These are phyloP conservation scores for Oryzias curvinotus DNA, from an alignment of 2,113 vertebrate genomes.

Conservation along the genomic window DNA sequence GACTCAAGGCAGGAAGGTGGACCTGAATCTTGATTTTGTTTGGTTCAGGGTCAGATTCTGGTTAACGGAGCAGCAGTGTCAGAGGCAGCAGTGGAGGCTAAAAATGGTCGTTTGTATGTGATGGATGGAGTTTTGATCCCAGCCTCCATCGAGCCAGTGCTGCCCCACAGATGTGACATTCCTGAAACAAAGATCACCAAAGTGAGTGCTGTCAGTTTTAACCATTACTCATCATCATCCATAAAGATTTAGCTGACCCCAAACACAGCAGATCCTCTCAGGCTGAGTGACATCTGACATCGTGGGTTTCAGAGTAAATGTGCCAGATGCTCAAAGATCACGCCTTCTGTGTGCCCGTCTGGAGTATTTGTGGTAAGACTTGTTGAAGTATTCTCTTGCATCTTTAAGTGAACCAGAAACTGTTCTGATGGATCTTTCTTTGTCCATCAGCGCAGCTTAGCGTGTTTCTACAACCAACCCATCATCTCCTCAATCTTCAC, in stretches of 20 bases:
- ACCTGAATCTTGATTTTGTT: background rate
- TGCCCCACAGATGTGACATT: constrained; percentile 87
- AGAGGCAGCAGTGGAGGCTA: constrained; percentile 84
- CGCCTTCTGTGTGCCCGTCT: constrained; percentile 64
- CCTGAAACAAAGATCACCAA: constrained; percentile 55
- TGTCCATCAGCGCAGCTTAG: constrained; percentile 61
- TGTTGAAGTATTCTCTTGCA: background rate
- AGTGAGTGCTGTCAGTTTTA: constrained; percentile 66
- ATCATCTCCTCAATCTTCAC: background rate
- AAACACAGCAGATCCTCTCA: background rate
- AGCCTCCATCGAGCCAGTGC: constrained; percentile 85
- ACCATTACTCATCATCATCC: no score
- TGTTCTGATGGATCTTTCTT: background rate
- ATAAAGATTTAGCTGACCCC: no score
- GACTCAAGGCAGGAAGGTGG: no score
- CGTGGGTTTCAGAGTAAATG: constrained; percentile 73
- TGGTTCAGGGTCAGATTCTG: constrained; percentile 83
- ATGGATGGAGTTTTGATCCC: constrained; percentile 85
- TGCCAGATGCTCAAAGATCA: constrained; percentile 58
- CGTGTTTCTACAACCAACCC: constrained; percentile 62
- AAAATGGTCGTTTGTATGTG: constrained; percentile 87
- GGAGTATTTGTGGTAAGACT: constrained; percentile 73
- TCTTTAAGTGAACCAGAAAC: background rate
- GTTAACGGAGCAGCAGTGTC: constrained; percentile 76
- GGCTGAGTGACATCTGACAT: background rate